Evolutionary conservation across 2,797 vertebrate species (phyloP), one percentile per base, ranked within the genome.

Genomic region (Glossophaga mutica): DNA sequence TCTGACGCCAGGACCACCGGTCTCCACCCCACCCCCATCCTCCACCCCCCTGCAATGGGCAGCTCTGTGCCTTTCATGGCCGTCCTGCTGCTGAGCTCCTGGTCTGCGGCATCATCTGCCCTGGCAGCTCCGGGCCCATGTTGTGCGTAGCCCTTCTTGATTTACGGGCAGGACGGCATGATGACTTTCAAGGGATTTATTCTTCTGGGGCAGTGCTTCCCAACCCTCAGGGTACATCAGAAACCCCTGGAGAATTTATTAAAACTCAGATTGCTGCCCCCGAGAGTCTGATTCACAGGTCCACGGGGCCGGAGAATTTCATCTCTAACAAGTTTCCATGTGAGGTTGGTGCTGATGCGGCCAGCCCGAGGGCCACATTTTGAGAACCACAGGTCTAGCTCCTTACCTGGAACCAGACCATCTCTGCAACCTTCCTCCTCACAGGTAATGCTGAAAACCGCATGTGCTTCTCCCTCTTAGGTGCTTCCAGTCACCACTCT

Each of bases 71-170:
- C 89, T 19, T 29, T 50, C 39, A 21, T 1, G 0, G 50, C 37
- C 29, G 11, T 42, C 21, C 70, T 10, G 10, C 0, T 6, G 39
- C n/a, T 8, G 55, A 29, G 24, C 34, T 42, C 55, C n/a, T 10
- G 3, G 18, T 22, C 76, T 22, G 50, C 0, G 0, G 52, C 44
- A 1, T 5, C 32, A 1, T 37, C 65, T 67, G 1, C 6, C 18
- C 46, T 0, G 2, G 34, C 32, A 71, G 48, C 24, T 79, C 78
- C 0, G 0, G 1, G 7, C 24, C 15, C 7, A 0, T 59, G 79
- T 21, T 22, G 21, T n/a, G n/a, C 21, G 3, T 0, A 4, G 44
- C 8, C 19, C 29, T 65, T 65, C 68, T 67, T 26, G 84, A 32
- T 24, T 71, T 50, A 19, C 18, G 42, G 65, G 52, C 1, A 14